Evolutionary conservation across 2,797 vertebrate species (phyloP), one percentile per base, ranked within the genome.

Genomic region (Sebastes ruberrimus): DNA sequence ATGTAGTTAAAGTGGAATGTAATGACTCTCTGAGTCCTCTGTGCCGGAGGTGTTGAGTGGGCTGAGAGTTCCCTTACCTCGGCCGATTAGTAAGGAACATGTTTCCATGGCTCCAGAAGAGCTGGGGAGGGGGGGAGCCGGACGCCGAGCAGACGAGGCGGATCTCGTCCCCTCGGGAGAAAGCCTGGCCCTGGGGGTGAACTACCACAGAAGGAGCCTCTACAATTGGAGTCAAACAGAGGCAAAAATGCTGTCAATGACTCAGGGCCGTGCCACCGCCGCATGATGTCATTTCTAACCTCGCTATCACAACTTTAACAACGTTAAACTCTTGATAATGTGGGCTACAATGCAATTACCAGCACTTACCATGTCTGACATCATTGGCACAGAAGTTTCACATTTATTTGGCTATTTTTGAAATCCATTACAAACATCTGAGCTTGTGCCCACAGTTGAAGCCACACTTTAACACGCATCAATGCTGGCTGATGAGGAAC

Each of bases 141-240:
- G 96, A 93, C 0, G 95, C 95, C 0, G 93, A 95, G 93, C 98
- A 99, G 94, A 94, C 94, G 59, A 99, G 91, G 85, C 53, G 90
- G 87, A 98, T 95, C 82, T 97, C 96, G 60, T 94, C 91, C 67
- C 97, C 97, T 68, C 92, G 93, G 78, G 96, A 90, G 86, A 98
- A 97, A 3, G 27, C 91, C 93, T 92, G 95, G 28, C 93, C 95
- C 60, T 89, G 92, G 80, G 96, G 91, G 1, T 93, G 92, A 35
- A 98, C 94, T 83, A 86, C 94, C 93, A 98, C 96, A 84, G 93
- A 94, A 0, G 97, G 97, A 13, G 90, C 94, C 92, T 97, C 98
- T 99, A 80, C n/a, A 62, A n/a, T 2, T 1, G 63, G 79, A 92
- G 86, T 75, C 55, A 90, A 70, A 89, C 69, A 82, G 63, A 84